A percentile compares a stretch with the other conserved stretches of the same genome.
Evolutionary conservation across 2,113 vertebrate species (phyloP).

Genomic region (Glaucidium brasilianum): DNA sequence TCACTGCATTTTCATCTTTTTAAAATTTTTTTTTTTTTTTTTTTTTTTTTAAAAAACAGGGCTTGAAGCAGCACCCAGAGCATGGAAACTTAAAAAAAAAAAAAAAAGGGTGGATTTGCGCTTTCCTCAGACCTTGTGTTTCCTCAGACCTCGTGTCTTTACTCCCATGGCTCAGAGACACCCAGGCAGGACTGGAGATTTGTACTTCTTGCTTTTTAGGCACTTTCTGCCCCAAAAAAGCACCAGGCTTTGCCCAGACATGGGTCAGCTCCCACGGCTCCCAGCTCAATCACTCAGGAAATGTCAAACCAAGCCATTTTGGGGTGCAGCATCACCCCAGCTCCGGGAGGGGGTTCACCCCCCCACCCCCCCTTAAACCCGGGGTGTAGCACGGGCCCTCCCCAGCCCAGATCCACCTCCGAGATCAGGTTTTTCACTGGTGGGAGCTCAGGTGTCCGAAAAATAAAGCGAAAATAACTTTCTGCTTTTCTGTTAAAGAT

Average conservation of each 20-base stretch:
- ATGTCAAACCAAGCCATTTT: neutral
- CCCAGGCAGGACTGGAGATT: neutral
- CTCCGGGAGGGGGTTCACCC: neutral
- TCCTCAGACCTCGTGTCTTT: neutral
- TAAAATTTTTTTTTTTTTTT: too few relatives aligned
- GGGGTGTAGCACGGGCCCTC: neutral
- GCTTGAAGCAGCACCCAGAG: fast-evolving
- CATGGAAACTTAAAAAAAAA: neutral
- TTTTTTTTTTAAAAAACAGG: neutral
- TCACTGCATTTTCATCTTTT: neutral
- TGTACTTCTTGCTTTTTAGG: neutral
- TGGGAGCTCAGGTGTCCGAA: neutral
- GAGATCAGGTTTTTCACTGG: neutral
- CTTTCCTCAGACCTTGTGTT: neutral
- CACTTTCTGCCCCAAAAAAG: neutral
- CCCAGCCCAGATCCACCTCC: neutral
- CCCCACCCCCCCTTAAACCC: too few relatives aligned
- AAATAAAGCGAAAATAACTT: neutral
- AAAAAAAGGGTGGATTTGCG: neutral
- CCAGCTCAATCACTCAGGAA: neutral
- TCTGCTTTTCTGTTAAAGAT: neutral
- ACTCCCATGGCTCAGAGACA: fast-evolving
- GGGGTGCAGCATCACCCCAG: neutral
- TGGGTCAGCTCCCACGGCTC: neutral
- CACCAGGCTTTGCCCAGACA: fast-evolving